phyloP scores from a whole-genome alignment of 2,797 vertebrate genomes.

The Nyctalus aviator region DNA sequence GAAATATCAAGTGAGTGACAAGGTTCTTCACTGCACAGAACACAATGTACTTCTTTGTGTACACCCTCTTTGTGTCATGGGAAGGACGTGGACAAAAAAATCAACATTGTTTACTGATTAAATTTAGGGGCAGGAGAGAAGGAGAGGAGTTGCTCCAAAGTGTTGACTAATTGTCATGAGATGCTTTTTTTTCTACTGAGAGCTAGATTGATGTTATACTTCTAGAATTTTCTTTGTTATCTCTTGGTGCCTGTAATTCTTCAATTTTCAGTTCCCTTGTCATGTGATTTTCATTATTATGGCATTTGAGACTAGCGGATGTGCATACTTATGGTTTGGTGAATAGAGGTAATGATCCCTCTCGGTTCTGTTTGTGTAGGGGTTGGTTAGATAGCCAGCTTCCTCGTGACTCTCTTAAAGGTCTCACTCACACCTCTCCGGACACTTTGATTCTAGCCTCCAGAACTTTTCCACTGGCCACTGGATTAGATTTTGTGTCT shows the following conservation, averaged over 20 bases:
- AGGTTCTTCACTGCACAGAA: neutral
- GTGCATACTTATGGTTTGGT: neutral
- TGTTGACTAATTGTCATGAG: neutral
- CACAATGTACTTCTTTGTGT: neutral
- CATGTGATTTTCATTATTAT: conserved; percentile 55
- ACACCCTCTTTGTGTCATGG: neutral
- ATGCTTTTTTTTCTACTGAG: neutral
- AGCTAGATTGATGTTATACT: neutral
- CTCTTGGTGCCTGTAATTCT: neutral
- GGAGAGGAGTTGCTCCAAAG: neutral
- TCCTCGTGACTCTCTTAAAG: neutral
- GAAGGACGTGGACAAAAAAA: neutral
- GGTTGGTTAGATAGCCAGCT: neutral
- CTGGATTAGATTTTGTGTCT: neutral
- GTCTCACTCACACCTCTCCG: neutral
- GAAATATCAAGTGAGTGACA: neutral
- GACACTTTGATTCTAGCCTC: neutral
- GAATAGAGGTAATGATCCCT: conserved; percentile 61
- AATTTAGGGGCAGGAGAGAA: neutral
- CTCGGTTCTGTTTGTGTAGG: conserved; percentile 56
- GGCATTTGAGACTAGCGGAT: neutral
- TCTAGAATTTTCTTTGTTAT: neutral
- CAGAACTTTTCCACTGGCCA: neutral
- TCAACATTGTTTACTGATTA: neutral
- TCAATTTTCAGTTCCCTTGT: conserved; percentile 65